phyloP scores from a whole-genome alignment of 2,888 invertebrate genomes.

The Polylopha cassiicola region DNA sequence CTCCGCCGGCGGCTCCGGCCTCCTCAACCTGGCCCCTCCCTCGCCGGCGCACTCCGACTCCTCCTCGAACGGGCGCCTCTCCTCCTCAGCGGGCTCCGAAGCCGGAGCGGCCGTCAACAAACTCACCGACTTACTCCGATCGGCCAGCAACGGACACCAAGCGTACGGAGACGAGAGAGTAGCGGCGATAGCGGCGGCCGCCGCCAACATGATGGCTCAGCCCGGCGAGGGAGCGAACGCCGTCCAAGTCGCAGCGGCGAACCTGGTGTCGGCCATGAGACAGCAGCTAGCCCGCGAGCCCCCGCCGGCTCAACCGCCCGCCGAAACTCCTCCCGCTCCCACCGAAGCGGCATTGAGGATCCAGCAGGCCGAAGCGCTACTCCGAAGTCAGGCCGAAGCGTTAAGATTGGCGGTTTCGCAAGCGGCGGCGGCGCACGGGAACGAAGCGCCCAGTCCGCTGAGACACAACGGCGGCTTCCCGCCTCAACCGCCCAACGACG shows the following conservation, averaged over 20 bases:
- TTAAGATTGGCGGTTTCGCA: conserved; percentile 88
- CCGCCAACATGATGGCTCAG: conserved; percentile 79
- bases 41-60: conserved; percentile 92
- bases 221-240: conserved; percentile 79
- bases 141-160: conserved; percentile 80
- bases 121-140: conserved; percentile 77
- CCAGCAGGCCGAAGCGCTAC: conserved; percentile 87
- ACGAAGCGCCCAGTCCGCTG: conserved; percentile 58
- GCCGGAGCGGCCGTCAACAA: conserved; percentile 80
- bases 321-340: conserved; percentile 87
- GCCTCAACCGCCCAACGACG: conserved; percentile 57
- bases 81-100: conserved; percentile 89
- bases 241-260: conserved; percentile 85
- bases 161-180: conserved; percentile 82
- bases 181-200: conserved; percentile 83
- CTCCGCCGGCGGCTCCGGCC: conserved; percentile 80
- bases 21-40: conserved; percentile 85
- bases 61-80: conserved; percentile 88
- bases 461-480: conserved; percentile 71
- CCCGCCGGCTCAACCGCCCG: conserved; percentile 80
- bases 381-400: conserved; percentile 91
- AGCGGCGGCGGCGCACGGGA: conserved; percentile 77
- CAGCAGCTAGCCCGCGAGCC: conserved; percentile 76
- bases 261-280: conserved; percentile 86
- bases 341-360: conserved; percentile 84